Evolutionary conservation across 2,797 vertebrate genomes (phyloP).

Genomic region (Neosalanx taihuensis): DNA sequence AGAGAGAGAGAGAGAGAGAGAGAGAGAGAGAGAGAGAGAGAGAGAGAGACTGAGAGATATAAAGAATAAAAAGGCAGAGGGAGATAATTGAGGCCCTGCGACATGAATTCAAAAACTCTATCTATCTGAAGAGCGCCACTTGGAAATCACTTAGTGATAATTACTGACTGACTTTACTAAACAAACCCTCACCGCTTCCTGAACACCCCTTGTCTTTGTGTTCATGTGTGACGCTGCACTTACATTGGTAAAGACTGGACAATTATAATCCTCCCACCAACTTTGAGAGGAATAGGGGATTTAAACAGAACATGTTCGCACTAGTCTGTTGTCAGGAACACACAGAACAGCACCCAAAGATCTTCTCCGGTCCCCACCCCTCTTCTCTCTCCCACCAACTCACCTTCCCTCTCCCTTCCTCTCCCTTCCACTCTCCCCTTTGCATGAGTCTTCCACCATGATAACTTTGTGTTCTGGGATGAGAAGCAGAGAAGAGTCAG

Average conservation of each 20-base stretch:
- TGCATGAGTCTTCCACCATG: neutral
- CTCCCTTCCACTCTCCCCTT: conserved; percentile 46
- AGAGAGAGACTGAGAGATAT: neutral
- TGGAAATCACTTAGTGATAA: neutral
- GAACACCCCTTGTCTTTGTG: neutral
- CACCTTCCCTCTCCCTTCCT: conserved; percentile 40
- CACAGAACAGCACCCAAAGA: neutral
- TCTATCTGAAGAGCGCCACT: conserved; percentile 1
- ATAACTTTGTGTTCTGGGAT: neutral
- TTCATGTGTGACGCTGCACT: conserved; percentile 2
- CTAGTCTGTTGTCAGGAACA: conserved; percentile 24
- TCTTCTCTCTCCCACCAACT: conserved; percentile 38
- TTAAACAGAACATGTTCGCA: conserved; percentile 9
- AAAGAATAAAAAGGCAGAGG: neutral
- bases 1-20: conserved; percentile 16
- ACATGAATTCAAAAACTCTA: conserved; percentile 1
- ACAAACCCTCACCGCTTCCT: neutral
- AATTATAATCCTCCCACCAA: too few species aligned
- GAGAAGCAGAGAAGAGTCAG: neutral
- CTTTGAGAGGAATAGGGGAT: neutral
- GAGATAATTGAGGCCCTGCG: neutral
- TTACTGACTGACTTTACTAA: conserved; percentile 13
- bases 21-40: conserved; percentile 24
- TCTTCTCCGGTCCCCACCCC: conserved; percentile 44
- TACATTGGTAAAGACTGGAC: conserved; percentile 16